Percentiles rank a stretch among this genome's conserved stretches.
These are phyloP conservation scores for Apis cerana DNA, from an alignment of 1,140 invertebrate genomes.

Conservation along the genomic window DNA sequence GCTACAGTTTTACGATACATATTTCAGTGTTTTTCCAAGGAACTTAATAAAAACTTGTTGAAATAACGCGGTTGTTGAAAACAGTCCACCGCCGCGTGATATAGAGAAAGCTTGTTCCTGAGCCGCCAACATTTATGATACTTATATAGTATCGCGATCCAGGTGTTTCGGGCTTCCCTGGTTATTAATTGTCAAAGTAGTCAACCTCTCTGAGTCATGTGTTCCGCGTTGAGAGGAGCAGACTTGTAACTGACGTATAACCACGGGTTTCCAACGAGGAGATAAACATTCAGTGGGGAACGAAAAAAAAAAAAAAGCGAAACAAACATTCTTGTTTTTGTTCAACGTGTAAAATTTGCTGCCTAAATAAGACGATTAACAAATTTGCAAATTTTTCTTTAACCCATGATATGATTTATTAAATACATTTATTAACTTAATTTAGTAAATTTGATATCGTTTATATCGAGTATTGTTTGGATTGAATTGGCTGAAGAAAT, in stretches of 20 bases:
- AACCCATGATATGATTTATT: no score
- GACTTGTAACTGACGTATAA: slow-evolving; percentile 36
- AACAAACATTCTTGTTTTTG: neutral
- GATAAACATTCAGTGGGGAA: neutral
- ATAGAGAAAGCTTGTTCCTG: neutral
- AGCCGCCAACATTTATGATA: slow-evolving; percentile 33
- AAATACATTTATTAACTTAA: no score
- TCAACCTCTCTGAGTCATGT: slow-evolving; percentile 3
- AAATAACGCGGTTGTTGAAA: neutral
- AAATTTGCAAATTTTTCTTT: neutral
- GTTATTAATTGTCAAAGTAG: slow-evolving; percentile 40
- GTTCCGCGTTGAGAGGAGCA: slow-evolving; percentile 11
- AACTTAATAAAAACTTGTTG: neutral
- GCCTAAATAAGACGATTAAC: neutral
- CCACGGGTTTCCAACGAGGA: neutral
- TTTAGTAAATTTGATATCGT: no score
- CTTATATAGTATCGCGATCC: slow-evolving; percentile 15
- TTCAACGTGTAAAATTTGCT: neutral
- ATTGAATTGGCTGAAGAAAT: no score
- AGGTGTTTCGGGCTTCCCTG: slow-evolving; percentile 11
- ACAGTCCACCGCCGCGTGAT: neutral
- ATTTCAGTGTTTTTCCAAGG: neutral
- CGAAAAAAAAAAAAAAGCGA: neutral
- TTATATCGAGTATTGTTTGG: no score
- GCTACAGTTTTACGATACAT: neutral